Percentiles rank a stretch among this genome's conserved stretches.
phyloP scores from a whole-genome alignment of 2,113 vertebrate species.

The Ochotona curzoniae region DNA sequence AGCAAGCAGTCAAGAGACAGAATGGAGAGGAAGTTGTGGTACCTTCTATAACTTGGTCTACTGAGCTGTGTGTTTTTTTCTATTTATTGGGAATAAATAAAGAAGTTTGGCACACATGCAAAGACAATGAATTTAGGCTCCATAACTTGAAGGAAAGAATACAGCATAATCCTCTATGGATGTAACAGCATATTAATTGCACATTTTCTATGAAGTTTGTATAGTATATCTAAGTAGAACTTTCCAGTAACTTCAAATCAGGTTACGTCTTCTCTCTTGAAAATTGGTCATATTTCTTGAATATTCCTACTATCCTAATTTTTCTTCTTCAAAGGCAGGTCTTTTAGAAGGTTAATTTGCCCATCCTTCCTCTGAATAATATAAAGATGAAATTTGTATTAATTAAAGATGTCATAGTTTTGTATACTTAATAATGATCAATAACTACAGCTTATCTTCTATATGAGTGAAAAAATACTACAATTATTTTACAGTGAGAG shows the following conservation, averaged over 20 bases:
- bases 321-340: conserved; percentile 38
- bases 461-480: conserved; percentile 21
- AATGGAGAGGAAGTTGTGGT: neutral
- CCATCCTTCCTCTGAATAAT: conserved; percentile 21
- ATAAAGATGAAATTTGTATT: conserved; percentile 18
- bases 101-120: neutral
- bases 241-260: conserved; percentile 15
- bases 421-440: conserved; percentile 34
- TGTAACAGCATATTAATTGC: conserved; percentile 16
- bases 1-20: neutral
- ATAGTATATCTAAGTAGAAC: conserved; percentile 5
- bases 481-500: neutral
- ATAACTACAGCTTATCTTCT: conserved; percentile 4
- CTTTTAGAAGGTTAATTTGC: conserved; percentile 53
- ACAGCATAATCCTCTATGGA: neutral
- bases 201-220: neutral
- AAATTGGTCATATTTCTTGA: conserved; percentile 41
- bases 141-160: neutral
- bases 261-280: conserved; percentile 20
- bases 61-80: neutral
- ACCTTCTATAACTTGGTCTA: neutral
- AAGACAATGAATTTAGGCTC: neutral
- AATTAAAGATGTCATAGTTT: neutral
- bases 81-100: neutral
- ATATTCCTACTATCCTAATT: conserved; percentile 27